Evolutionary conservation across 2,888 invertebrate species (phyloP).

Genomic region (Mechanitis messenoides): DNA sequence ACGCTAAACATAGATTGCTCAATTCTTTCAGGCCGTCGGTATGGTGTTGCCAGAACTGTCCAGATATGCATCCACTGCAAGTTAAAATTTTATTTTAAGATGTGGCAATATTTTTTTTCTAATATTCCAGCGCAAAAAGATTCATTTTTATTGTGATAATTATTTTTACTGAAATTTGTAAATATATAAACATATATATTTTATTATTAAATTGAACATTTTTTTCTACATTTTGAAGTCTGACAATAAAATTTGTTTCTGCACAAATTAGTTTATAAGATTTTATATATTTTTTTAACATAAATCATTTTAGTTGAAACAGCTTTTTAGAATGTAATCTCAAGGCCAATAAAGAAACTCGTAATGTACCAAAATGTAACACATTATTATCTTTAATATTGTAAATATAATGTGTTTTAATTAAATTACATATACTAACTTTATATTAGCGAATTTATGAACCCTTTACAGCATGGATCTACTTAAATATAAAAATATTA

Average conservation of each 20-base stretch:
- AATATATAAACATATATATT: background rate
- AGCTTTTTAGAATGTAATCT: too few relatives aligned
- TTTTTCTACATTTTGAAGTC: conserved; percentile 3
- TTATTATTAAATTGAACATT: background rate
- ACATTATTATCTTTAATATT: background rate
- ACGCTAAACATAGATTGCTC: conserved; percentile 57
- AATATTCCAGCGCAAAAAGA: conserved; percentile 8
- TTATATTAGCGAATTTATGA: conserved; percentile 2
- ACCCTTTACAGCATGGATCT: too few relatives aligned
- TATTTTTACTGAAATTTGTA: conserved; percentile 9
- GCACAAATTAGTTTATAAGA: conserved; percentile 6
- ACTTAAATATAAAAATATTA: too few relatives aligned
- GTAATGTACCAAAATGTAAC: background rate
- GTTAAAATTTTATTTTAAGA: conserved; percentile 39
- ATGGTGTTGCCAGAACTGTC: conserved; percentile 77
- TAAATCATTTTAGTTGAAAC: too few relatives aligned
- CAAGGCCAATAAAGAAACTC: too few relatives aligned
- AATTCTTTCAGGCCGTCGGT: conserved; percentile 73
- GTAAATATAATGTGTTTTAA: background rate
- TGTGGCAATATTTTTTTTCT: conserved; percentile 14
- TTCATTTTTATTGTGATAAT: conserved; percentile 13
- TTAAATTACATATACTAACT: background rate
- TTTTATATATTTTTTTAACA: background rate
- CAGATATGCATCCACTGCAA: conserved; percentile 76
- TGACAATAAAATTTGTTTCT: background rate